Percentiles rank a stretch among this genome's conserved stretches.
Evolutionary conservation across 1,140 invertebrate species (phyloP).

Genomic region (Bombus waltoni): DNA sequence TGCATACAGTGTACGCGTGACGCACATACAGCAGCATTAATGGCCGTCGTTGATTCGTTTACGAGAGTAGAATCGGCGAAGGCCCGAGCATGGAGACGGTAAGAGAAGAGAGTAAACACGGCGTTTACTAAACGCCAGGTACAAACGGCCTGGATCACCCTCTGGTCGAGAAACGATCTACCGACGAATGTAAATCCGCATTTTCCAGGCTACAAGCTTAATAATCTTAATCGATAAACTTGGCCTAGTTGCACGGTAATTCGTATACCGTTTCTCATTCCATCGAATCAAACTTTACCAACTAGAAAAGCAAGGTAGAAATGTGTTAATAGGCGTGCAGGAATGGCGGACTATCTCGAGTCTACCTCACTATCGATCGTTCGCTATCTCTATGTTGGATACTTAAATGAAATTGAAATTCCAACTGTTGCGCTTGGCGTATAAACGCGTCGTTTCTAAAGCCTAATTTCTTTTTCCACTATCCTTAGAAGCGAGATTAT

Average conservation of each 20-base stretch:
- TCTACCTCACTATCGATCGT: no score
- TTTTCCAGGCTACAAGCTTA: not conserved
- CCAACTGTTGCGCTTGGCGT: not conserved
- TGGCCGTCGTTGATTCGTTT: conserved; percentile 38
- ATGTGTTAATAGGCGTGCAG: not conserved
- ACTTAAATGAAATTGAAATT: not conserved
- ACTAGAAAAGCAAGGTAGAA: not conserved
- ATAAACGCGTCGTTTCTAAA: no score
- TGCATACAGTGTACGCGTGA: not conserved
- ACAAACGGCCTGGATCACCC: conserved; percentile 28
- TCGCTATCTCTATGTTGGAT: not conserved
- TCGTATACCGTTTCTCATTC: not conserved
- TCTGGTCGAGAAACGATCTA: conserved; percentile 31
- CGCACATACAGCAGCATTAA: not conserved
- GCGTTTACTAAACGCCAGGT: conserved; percentile 28
- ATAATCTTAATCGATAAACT: not conserved
- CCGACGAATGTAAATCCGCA: conserved; percentile 7
- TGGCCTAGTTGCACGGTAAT: conserved; percentile 3
- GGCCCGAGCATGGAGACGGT: not conserved
- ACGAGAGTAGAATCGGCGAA: conserved; percentile 37
- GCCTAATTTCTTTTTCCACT: no score
- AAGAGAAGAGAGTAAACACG: no score
- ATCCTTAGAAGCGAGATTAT: no score
- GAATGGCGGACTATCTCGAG: no score
- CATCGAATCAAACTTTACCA: no score